These are phyloP conservation scores for Drosophila persimilis DNA, from an alignment of 1,140 invertebrate genomes.

Conservation along the genomic window DNA sequence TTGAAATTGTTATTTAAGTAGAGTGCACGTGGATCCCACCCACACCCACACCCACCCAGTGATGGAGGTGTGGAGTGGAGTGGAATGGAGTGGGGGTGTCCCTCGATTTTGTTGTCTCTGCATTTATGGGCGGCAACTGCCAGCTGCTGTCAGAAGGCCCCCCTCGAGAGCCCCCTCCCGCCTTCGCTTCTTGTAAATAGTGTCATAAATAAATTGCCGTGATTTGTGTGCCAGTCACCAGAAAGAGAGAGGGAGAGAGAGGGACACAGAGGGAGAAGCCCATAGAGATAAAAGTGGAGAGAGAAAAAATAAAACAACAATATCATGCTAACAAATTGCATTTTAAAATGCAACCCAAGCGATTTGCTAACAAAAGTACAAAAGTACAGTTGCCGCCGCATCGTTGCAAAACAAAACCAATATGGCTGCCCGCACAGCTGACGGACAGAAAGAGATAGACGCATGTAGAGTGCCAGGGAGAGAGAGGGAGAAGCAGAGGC, in stretches of 20 bases:
- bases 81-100: neutral
- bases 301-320: slow-evolving; percentile 40
- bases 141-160: slow-evolving; percentile 42
- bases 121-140: slow-evolving; percentile 33
- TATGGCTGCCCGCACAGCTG: slow-evolving; percentile 38
- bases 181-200: slow-evolving; percentile 65
- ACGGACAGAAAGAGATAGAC: neutral
- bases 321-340: slow-evolving; percentile 63
- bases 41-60: slow-evolving; percentile 1
- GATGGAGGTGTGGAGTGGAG: neutral
- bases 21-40: slow-evolving; percentile 56
- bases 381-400: slow-evolving; percentile 36
- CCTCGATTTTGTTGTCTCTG: slow-evolving; percentile 21
- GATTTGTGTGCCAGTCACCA: slow-evolving; percentile 68
- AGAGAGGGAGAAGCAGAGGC: neutral
- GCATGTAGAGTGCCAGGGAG: neutral
- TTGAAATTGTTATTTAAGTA: slow-evolving; percentile 82
- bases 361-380: slow-evolving; percentile 65
- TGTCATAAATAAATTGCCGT: slow-evolving; percentile 81
- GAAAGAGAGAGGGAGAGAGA: slow-evolving; percentile 21
- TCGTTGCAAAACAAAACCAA: slow-evolving; percentile 26
- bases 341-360: slow-evolving; percentile 72
- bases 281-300: neutral
- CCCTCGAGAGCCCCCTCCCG: too few relatives aligned
- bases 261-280: neutral